phyloP scores from a whole-genome alignment of 2,113 vertebrate genomes.

The Ceuthmochares aereus region DNA sequence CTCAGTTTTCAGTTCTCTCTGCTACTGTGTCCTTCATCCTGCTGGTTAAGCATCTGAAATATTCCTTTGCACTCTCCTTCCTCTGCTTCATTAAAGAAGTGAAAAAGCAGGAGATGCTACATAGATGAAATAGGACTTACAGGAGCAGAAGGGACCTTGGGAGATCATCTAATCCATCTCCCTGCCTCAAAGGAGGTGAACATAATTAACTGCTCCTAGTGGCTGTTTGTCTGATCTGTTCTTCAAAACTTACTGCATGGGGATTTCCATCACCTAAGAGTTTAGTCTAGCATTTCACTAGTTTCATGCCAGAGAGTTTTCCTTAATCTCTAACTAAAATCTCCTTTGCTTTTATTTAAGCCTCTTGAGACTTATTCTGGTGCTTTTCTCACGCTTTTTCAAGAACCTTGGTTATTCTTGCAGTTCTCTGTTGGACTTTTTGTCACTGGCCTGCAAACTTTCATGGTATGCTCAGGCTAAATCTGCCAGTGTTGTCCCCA shows the following conservation, averaged over 20 bases:
- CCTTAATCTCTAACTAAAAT: conserved; percentile 25
- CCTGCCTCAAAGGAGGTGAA: conserved; percentile 37
- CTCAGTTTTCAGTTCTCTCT: neutral
- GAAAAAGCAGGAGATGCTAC: conserved; percentile 9
- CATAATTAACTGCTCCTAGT: conserved; percentile 59
- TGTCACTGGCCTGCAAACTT: neutral
- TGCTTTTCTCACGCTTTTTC: conserved; percentile 6
- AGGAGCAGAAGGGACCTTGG: conserved; percentile 34
- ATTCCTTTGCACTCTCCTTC: neutral
- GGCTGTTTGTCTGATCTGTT: conserved; percentile 31
- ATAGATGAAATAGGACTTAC: neutral
- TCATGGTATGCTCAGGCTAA: neutral
- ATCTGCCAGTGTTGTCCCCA: neutral
- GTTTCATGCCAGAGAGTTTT: neutral
- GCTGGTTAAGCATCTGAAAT: conserved; percentile 44
- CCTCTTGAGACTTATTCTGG: neutral
- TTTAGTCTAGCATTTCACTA: conserved; percentile 7
- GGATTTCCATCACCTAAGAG: conserved; percentile 40
- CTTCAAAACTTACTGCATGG: conserved; percentile 21
- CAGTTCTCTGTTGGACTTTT: neutral
- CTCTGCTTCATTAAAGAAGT: conserved; percentile 48
- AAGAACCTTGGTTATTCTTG: neutral
- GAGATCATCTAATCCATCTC: conserved; percentile 58
- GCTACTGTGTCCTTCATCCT: conserved; percentile 36
- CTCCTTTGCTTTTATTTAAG: conserved; percentile 40